A percentile compares a stretch with the other conserved stretches of the same genome.
Evolutionary conservation across 1,140 invertebrate species (phyloP).

Genomic region (Potamilus streckersoni): DNA sequence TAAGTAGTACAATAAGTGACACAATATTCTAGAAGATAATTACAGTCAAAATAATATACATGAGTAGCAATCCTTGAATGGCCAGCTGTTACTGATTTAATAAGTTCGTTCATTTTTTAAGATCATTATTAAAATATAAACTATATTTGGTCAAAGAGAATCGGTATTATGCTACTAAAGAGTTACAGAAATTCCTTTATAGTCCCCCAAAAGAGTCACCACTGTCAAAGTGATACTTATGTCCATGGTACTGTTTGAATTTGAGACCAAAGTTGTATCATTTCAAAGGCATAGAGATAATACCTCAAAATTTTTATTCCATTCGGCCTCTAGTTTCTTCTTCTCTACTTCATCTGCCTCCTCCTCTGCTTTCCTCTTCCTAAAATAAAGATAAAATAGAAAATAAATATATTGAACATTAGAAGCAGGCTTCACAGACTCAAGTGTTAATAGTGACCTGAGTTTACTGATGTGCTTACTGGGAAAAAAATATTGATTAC

Average conservation of each 20-base stretch:
- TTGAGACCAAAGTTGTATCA: not conserved
- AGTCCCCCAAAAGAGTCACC: not conserved
- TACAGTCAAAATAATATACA: too few species aligned
- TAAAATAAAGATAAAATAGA: slow-evolving; percentile 37
- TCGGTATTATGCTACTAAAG: too few species aligned
- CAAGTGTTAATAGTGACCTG: not conserved
- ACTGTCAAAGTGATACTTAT: not conserved
- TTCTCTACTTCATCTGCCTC: slow-evolving; percentile 94
- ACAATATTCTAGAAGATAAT: too few species aligned
- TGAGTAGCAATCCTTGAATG: too few species aligned
- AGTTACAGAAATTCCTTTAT: not conserved
- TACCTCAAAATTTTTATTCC: slow-evolving; percentile 98
- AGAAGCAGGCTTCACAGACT: not conserved
- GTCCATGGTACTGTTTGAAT: not conserved
- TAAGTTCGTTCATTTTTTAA: too few species aligned
- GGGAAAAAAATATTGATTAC: not conserved
- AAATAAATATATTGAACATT: slow-evolving; percentile 1
- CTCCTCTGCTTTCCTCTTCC: slow-evolving; percentile 92
- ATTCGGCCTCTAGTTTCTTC: slow-evolving; percentile 89
- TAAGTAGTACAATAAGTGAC: too few species aligned
- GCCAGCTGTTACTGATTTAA: too few species aligned
- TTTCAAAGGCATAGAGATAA: not conserved
- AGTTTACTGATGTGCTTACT: not conserved
- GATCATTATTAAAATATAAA: too few species aligned
- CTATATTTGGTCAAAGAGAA: too few species aligned